phyloP scores from a whole-genome alignment of 1,140 invertebrate genomes.

The Pseudobourletiella spinata region DNA sequence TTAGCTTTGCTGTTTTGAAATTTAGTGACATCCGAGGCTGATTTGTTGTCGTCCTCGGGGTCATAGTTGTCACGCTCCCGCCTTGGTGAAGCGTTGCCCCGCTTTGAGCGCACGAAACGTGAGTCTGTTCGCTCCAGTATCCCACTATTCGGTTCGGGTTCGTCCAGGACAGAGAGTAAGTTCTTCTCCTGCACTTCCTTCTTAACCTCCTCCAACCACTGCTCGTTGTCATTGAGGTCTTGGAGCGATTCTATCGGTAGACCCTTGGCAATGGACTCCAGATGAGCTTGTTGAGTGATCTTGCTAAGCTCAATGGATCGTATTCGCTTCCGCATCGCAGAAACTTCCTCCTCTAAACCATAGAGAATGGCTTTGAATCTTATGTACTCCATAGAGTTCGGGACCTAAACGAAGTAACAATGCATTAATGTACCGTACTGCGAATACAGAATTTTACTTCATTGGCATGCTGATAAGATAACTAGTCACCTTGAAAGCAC shows the following conservation, averaged over 20 bases:
- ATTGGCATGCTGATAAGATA: neutral
- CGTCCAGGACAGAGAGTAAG: neutral
- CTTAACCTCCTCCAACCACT: slow-evolving; percentile 17
- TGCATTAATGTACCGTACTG: neutral
- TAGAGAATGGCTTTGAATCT: slow-evolving; percentile 1
- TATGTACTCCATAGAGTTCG: slow-evolving; percentile 17
- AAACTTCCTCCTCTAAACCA: neutral
- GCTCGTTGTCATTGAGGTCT: neutral
- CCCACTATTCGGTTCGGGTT: neutral
- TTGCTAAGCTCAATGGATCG: neutral
- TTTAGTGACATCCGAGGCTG: neutral
- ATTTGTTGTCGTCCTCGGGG: slow-evolving; percentile 5
- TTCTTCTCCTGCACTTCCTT: neutral
- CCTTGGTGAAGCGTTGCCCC: neutral
- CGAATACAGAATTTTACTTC: neutral
- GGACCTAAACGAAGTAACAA: slow-evolving; percentile 2
- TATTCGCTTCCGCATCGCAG: neutral
- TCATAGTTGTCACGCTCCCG: neutral
- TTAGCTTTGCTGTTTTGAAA: neutral
- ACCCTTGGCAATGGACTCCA: neutral
- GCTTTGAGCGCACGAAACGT: neutral
- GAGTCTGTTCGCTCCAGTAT: neutral
- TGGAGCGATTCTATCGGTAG: neutral
- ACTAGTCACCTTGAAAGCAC: neutral
- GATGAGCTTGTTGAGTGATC: neutral